A percentile compares a stretch with the other conserved stretches of the same genome.
phyloP scores from a whole-genome alignment of 2,888 invertebrate species.

The Busseola fusca region DNA sequence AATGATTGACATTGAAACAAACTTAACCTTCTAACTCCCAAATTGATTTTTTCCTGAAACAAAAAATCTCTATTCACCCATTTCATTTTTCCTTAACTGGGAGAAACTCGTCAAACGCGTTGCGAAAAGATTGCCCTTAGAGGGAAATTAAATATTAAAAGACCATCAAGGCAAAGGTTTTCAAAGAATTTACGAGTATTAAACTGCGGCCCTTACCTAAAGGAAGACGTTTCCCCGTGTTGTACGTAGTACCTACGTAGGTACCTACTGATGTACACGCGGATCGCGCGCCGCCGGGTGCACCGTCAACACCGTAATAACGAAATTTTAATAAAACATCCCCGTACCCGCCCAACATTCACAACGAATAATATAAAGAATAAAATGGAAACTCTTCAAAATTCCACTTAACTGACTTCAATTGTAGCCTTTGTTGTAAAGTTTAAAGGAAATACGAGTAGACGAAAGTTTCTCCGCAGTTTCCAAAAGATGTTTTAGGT shows the following conservation, averaged over 20 bases:
- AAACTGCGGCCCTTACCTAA: conserved; percentile 75
- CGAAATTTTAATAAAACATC: conserved; percentile 84
- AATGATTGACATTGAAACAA: conserved; percentile 3
- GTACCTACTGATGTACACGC: conserved; percentile 44
- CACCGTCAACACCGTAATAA: conserved; percentile 78
- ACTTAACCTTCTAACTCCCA: conserved; percentile 1
- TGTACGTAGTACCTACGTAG: conserved; percentile 41
- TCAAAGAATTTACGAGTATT: conserved; percentile 82
- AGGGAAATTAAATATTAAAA: conserved; percentile 87
- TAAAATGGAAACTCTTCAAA: conserved; percentile 71
- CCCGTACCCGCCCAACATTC: conserved; percentile 66
- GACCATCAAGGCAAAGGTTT: conserved; percentile 79
- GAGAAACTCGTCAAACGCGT: conserved; percentile 68
- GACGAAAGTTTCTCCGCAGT: conserved; percentile 63
- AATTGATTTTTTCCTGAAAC: conserved; percentile 44
- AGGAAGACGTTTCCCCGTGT: conserved; percentile 70
- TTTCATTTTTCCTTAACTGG: conserved; percentile 68
- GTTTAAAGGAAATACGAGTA: conserved; percentile 64
- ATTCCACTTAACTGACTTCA: conserved; percentile 72
- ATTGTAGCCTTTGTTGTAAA: conserved; percentile 73
- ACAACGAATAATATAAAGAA: conserved; percentile 71
- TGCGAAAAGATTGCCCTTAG: conserved; percentile 72
- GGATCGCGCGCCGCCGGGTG: conserved; percentile 56
- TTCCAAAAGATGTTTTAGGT: conserved; percentile 61
- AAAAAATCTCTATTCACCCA: conserved; percentile 45